Conservation (phyloP, 2,113 vertebrate genomes). For the Lophotis ruficrista region DNA sequence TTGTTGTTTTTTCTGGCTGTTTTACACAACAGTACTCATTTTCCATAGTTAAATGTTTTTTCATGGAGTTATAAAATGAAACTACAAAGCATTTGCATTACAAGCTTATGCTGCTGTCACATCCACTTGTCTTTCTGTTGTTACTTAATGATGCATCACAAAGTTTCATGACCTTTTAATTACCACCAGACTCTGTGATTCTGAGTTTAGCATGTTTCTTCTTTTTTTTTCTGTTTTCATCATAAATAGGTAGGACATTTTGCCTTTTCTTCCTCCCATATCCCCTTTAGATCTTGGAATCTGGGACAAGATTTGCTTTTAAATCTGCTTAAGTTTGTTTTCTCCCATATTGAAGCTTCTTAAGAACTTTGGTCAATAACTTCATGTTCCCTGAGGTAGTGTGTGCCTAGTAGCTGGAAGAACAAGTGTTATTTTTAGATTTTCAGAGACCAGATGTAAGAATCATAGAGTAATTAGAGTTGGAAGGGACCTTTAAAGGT, state of each 20-base stretch:
- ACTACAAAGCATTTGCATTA: not conserved
- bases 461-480: too few relatives aligned
- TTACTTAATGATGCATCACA: not conserved
- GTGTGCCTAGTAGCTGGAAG: not conserved
- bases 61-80: not conserved
- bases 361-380: not conserved
- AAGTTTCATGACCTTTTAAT: not conserved
- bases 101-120: not conserved
- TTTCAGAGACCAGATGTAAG: not conserved
- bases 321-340: not conserved
- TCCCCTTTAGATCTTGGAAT: not conserved
- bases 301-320: not conserved
- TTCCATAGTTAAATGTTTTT: not conserved
- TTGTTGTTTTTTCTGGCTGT: not conserved
- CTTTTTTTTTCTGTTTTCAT: not conserved
- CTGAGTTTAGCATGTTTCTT: not conserved
- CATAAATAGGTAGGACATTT: not conserved
- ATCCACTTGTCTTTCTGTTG: not conserved
- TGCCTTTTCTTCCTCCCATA: not conserved
- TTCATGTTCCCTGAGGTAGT: not conserved
- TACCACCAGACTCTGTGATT: not conserved
- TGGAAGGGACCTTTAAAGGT: too few relatives aligned
- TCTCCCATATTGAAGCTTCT: not conserved
- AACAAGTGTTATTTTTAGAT: not conserved
- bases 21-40: not conserved